Evolutionary conservation across 2,113 vertebrate genomes (phyloP), one percentile per base, ranked within the genome.

Genomic region (Psophia crepitans): DNA sequence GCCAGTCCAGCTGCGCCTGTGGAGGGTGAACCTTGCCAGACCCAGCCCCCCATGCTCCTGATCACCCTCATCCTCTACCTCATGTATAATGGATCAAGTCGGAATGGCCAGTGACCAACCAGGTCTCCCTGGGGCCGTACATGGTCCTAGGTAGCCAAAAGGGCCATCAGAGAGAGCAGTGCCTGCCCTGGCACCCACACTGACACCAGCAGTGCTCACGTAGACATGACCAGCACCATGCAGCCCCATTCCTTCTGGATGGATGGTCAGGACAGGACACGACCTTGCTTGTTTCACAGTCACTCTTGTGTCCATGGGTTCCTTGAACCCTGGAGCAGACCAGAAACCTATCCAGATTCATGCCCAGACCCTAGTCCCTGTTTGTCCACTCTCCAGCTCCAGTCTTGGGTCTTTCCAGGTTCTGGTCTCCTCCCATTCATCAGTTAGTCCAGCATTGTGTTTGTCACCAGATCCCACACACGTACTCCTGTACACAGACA

Each of bases 161-260:
- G 48, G 41, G 13, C 0, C 0, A 0, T 32, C 53, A 6, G 24
- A 39, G 20, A 28, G 71, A 30, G 53, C 71, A 6, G 35, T 27
- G 48, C 35, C 64, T 32, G 58, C 7, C 9, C 35, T n/a, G 46
- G 35, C 35, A 30, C 32, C 46, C 49, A 21, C 16, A 4, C 7
- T 1, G 4, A 10, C 58, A 27, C 5, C 23, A 49, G 48, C 78
- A 60, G 51, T 4, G 30, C 53, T 35, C 71, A 10, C 0, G 0
- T 8, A 60, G 75, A 19, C 13, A 5, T 2, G 28, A 18, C 35
- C 65, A 49, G 27, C 39, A 4, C 2, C 2, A 6, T 24, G 16
- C 46, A 32, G 27, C 21, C 48, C 78, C 5, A 4, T 1, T 26
- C 28, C 30, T 30, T 13, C 51, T 37, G 1, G 0, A 6, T 4